phyloP scores from a whole-genome alignment of 2,113 vertebrate genomes.

The Prietella phreatophila region DNA sequence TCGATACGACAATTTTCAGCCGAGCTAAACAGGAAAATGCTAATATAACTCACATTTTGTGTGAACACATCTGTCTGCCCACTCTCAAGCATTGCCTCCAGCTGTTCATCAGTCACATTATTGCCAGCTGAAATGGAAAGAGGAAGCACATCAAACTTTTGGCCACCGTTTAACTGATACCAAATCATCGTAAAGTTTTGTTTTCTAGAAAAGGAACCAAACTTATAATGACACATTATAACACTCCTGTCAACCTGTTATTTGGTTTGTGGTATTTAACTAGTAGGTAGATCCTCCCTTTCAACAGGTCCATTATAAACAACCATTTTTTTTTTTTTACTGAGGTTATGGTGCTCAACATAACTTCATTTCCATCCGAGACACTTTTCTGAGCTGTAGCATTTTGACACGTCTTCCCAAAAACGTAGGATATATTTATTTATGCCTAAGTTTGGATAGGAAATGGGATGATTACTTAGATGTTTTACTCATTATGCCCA shows the following conservation, averaged over 20 bases:
- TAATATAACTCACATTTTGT: conserved; percentile 79
- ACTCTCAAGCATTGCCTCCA: conserved; percentile 86
- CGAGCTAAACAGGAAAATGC: neutral
- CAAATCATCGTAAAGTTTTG: neutral
- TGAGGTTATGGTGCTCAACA: neutral
- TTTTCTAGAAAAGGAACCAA: neutral
- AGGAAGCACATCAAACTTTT: neutral
- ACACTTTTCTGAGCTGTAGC: neutral
- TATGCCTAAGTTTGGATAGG: neutral
- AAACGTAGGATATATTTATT: neutral
- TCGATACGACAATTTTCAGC: neutral
- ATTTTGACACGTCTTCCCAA: neutral
- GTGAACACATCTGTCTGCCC: conserved; percentile 88
- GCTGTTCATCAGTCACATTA: conserved; percentile 77
- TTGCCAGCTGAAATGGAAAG: conserved; percentile 69
- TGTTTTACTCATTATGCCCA: neutral
- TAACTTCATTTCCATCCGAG: neutral
- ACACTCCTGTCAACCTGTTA: neutral
- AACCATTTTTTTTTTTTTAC: neutral
- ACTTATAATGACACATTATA: neutral
- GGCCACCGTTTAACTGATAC: neutral
- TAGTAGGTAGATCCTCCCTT: neutral
- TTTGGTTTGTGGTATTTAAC: neutral
- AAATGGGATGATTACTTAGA: neutral
- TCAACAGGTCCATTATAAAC: neutral